Conservation (phyloP, 2,113 vertebrate species). For the Catharus minimus region DNA sequence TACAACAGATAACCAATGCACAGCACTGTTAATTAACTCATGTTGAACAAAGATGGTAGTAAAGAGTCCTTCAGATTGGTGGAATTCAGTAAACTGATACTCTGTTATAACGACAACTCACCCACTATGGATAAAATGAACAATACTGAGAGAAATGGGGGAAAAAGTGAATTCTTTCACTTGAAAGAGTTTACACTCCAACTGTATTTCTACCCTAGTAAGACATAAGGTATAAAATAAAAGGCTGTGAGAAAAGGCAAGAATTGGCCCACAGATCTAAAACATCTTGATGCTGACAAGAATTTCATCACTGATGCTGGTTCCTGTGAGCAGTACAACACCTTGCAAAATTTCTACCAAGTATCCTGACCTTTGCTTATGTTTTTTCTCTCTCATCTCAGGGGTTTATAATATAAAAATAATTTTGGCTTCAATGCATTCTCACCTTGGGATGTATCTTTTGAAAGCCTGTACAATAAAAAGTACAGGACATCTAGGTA, state of each 20-base stretch:
- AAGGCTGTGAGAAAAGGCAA: accelerated
- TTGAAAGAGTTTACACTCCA: background rate
- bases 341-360: background rate
- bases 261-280: background rate
- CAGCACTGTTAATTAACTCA: background rate
- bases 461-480: background rate
- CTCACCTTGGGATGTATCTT: background rate
- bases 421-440: background rate
- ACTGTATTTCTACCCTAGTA: background rate
- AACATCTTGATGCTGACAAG: background rate
- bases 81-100: background rate
- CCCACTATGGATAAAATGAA: background rate
- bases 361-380: background rate
- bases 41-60: background rate
- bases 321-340: background rate
- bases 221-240: background rate
- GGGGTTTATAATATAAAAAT: background rate
- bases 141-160: background rate
- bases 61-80: background rate
- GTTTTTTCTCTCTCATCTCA: background rate
- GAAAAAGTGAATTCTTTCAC: background rate
- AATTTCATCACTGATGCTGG: background rate
- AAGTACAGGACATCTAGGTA: background rate
- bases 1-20: background rate
- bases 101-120: background rate